Percentiles rank a stretch among this genome's conserved stretches.
phyloP scores from a whole-genome alignment of 2,888 invertebrate genomes.

The Hypolimnas misippus region DNA sequence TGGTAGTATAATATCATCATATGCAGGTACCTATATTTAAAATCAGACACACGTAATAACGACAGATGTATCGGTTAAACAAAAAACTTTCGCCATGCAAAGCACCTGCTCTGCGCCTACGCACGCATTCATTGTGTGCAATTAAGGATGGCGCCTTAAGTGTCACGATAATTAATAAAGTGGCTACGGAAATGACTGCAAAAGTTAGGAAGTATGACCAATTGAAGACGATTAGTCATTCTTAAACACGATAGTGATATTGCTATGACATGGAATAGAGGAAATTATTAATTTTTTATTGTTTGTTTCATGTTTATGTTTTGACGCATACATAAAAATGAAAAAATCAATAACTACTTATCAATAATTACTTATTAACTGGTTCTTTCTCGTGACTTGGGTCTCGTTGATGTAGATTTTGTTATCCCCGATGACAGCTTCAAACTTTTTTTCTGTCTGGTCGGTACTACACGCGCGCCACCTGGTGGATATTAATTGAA shows the following conservation, averaged over 20 bases:
- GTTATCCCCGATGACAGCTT: too few species aligned
- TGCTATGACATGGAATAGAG: background rate
- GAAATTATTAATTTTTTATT: too few species aligned
- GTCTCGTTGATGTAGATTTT: too few species aligned
- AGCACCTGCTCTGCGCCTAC: conserved; percentile 38
- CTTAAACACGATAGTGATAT: background rate
- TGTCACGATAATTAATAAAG: conserved; percentile 30
- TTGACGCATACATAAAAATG: too few species aligned
- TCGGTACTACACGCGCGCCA: too few species aligned
- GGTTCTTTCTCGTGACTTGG: too few species aligned
- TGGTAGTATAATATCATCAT: too few species aligned
- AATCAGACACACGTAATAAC: background rate
- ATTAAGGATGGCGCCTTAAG: conserved; percentile 37
- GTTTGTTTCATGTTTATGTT: too few species aligned
- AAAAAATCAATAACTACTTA: too few species aligned
- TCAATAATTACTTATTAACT: too few species aligned
- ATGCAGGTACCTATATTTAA: background rate
- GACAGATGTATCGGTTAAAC: conserved; percentile 2
- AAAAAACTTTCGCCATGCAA: conserved; percentile 5
- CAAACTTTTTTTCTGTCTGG: too few species aligned
- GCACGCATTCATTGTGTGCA: conserved; percentile 32
- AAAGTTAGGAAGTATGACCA: conserved; percentile 22
- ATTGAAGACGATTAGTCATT: conserved; percentile 7
- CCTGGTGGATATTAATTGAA: too few species aligned
- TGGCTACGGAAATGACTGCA: conserved; percentile 30